Evolutionary conservation across 2,888 invertebrate species (phyloP).

Genomic region (Glyphotaelius pellucidus): DNA sequence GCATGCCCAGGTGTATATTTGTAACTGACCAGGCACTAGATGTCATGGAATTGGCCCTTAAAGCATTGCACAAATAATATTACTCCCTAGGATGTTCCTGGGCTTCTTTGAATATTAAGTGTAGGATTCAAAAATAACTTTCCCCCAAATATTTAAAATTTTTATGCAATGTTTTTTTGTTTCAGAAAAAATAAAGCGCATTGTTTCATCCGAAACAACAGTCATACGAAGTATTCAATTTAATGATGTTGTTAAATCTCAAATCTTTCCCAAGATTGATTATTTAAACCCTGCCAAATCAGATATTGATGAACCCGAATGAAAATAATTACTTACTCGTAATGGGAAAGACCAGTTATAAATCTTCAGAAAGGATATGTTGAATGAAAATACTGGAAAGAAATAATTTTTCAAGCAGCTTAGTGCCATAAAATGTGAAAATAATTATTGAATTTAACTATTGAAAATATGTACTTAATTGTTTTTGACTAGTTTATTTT

Average conservation of each 20-base stretch:
- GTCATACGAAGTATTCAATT: conserved; percentile 10
- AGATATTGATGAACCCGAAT: conserved; percentile 21
- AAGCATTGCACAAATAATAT: no score
- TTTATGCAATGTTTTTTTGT: not conserved
- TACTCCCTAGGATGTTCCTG: not conserved
- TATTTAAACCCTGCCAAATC: conserved; percentile 13
- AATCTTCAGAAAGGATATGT: not conserved
- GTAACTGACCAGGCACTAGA: no score
- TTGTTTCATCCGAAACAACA: conserved; percentile 12
- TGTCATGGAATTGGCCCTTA: no score
- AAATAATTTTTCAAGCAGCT: not conserved
- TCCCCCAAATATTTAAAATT: not conserved
- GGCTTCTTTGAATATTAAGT: not conserved
- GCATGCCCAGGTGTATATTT: no score
- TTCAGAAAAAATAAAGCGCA: conserved; percentile 25
- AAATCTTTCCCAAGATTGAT: not conserved
- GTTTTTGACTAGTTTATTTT: not conserved
- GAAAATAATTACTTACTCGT: not conserved
- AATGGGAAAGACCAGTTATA: not conserved
- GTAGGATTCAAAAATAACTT: not conserved
- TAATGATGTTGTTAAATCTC: conserved; percentile 10
- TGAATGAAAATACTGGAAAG: not conserved
- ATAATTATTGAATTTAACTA: not conserved
- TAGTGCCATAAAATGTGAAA: not conserved
- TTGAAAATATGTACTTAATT: not conserved